Evolutionary conservation across 2,888 invertebrate species (phyloP).

Genomic region (Brenthis hecate): DNA sequence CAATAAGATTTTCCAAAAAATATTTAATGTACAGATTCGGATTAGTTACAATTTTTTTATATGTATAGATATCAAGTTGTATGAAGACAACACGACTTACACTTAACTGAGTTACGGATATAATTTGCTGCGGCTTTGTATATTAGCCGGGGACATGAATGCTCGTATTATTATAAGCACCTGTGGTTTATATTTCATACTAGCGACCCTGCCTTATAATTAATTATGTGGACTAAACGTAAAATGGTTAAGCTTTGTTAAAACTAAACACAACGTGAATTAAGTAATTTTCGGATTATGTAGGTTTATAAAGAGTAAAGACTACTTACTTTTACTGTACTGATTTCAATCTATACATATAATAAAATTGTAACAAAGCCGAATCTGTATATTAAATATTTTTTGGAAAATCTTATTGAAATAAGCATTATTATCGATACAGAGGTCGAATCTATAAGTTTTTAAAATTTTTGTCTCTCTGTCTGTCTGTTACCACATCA

Average conservation of each 20-base stretch:
- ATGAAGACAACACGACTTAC: neutral
- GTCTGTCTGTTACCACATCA: no score
- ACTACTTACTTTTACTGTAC: neutral
- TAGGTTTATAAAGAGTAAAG: constrained; percentile 1
- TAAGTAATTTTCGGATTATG: neutral
- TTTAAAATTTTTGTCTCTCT: no score
- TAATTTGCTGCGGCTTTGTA: constrained; percentile 3
- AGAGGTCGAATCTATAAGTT: no score
- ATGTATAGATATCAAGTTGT: neutral
- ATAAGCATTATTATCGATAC: no score
- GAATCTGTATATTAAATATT: no score
- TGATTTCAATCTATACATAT: no score
- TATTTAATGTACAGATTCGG: no score
- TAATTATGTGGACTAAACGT: constrained; percentile 27
- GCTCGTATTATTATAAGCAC: constrained; percentile 19
- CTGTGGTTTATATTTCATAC: constrained; percentile 19
- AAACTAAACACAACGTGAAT: neutral
- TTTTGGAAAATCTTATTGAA: no score
- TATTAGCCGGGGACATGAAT: constrained; percentile 7
- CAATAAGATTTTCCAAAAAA: no score
- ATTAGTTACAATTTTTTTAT: no score
- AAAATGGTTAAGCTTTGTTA: constrained; percentile 9
- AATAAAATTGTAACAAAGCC: no score
- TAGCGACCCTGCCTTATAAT: constrained; percentile 19
- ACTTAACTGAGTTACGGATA: constrained; percentile 10